Evolutionary conservation across 1,140 invertebrate genomes (phyloP).

Genomic region (Orussus abietinus): DNA sequence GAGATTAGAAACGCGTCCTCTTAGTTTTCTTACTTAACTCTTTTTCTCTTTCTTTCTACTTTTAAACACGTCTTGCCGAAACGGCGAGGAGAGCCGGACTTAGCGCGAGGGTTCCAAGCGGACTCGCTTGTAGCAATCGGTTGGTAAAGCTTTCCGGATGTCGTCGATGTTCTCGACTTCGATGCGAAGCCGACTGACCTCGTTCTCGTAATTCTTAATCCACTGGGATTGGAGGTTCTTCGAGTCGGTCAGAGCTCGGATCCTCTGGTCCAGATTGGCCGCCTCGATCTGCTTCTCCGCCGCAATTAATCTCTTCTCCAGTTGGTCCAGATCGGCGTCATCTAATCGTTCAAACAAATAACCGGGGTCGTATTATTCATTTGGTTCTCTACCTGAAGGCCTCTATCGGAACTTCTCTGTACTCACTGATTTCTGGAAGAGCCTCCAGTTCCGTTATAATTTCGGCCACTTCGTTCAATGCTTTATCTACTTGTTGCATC

Average conservation of each 20-base stretch:
- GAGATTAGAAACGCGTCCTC: too few relatives aligned
- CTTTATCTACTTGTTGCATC: slow-evolving; percentile 74
- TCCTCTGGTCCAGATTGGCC: slow-evolving; percentile 72
- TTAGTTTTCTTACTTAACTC: too few relatives aligned
- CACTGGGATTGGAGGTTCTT: slow-evolving; percentile 72
- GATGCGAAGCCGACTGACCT: slow-evolving; percentile 65
- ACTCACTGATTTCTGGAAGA: slow-evolving; percentile 67
- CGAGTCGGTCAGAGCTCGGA: slow-evolving; percentile 67
- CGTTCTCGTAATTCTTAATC: slow-evolving; percentile 79
- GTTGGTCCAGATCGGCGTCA: slow-evolving; percentile 62
- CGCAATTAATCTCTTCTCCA: slow-evolving; percentile 69
- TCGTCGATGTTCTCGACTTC: slow-evolving; percentile 86
- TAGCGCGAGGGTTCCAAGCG: slow-evolving; percentile 60
- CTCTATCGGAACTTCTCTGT: too few relatives aligned
- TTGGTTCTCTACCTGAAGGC: too few relatives aligned
- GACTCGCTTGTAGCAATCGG: slow-evolving; percentile 74
- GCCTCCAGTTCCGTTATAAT: slow-evolving; percentile 79
- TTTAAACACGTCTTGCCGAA: too few relatives aligned
- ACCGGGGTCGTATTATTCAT: too few relatives aligned
- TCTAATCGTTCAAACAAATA: too few relatives aligned
- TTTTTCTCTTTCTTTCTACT: too few relatives aligned
- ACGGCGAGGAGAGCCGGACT: neutral
- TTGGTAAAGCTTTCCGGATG: slow-evolving; percentile 77
- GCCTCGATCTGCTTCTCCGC: slow-evolving; percentile 71
- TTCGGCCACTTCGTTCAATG: slow-evolving; percentile 71